Conservation (phyloP, 2,888 invertebrate genomes). For the Acanthacorydalis orientalis region DNA sequence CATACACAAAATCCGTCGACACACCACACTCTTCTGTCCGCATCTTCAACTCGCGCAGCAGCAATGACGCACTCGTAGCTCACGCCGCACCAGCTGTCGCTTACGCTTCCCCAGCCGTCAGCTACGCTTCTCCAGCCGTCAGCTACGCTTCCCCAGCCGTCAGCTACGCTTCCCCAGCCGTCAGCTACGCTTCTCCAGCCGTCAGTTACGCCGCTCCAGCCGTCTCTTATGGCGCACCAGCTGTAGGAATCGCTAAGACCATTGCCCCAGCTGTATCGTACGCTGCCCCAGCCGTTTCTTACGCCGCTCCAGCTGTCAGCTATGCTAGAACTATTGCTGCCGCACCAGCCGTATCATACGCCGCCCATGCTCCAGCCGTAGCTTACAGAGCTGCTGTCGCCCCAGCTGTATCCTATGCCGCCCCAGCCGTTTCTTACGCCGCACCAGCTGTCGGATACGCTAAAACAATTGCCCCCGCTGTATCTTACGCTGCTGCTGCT, state of each 20-base stretch:
- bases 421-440: conserved; percentile 1
- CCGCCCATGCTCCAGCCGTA: neutral
- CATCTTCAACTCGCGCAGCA: neutral
- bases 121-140: conserved; percentile 2
- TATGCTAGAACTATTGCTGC: too few species aligned
- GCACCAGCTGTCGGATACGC: neutral
- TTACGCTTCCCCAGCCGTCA: conserved; percentile 1
- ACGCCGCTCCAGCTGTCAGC: neutral
- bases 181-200: conserved; percentile 2
- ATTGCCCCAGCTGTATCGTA: conserved; percentile 6
- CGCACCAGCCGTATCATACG: neutral
- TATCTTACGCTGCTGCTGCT: conserved; percentile 7
- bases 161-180: conserved; percentile 1
- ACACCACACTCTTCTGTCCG: conserved; percentile 13
- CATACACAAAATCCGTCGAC: conserved; percentile 16
- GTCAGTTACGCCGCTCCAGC: conserved; percentile 3
- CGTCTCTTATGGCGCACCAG: neutral
- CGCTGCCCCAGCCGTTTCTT: conserved; percentile 2
- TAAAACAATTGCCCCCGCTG: conserved; percentile 8
- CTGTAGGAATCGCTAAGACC: neutral
- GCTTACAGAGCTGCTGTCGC: neutral
- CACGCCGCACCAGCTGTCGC: conserved; percentile 5
- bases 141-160: conserved; percentile 8
- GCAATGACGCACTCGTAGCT: conserved; percentile 7
- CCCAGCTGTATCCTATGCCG: conserved; percentile 4